These are phyloP conservation scores for Diadegma fenestrale DNA, from an alignment of 2,888 invertebrate genomes.

Conservation along the genomic window DNA sequence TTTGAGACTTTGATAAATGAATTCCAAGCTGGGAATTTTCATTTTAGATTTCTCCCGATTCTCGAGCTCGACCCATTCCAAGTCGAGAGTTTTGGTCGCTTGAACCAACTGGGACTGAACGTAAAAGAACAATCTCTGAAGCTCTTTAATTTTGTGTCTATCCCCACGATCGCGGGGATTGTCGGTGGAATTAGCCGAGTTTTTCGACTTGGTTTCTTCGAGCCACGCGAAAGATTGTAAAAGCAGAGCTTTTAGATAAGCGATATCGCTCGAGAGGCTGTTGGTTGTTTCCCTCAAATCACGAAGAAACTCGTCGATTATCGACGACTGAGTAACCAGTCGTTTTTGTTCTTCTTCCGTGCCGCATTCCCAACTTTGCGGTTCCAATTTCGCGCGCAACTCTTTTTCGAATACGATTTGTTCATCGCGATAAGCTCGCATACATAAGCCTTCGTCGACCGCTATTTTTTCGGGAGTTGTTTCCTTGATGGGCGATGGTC, in stretches of 20 bases:
- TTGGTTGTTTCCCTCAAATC: slow-evolving; percentile 88
- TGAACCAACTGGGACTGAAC: slow-evolving; percentile 91
- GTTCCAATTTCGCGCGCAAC: slow-evolving; percentile 76
- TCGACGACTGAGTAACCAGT: slow-evolving; percentile 86
- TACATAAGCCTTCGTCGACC: slow-evolving; percentile 77
- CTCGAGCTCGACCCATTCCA: slow-evolving; percentile 89
- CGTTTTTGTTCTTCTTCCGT: slow-evolving; percentile 86
- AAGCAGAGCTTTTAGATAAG: slow-evolving; percentile 86
- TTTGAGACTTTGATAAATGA: slow-evolving; percentile 92
- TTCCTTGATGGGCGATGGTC: slow-evolving; percentile 69
- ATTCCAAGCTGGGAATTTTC: slow-evolving; percentile 90
- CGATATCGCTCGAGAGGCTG: slow-evolving; percentile 88
- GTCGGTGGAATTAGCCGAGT: slow-evolving; percentile 80
- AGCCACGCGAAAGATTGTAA: slow-evolving; percentile 87
- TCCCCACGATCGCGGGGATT: slow-evolving; percentile 87
- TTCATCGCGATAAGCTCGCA: slow-evolving; percentile 80
- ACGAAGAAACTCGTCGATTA: slow-evolving; percentile 87
- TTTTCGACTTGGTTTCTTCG: slow-evolving; percentile 86
- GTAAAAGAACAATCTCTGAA: slow-evolving; percentile 90
- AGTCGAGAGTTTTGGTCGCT: slow-evolving; percentile 90
- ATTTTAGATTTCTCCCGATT: slow-evolving; percentile 82
- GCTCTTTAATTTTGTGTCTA: slow-evolving; percentile 88
- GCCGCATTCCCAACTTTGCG: slow-evolving; percentile 85
- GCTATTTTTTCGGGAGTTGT: slow-evolving; percentile 72
- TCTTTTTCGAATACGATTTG: slow-evolving; percentile 81